These are phyloP conservation scores for Trematomus bernacchii DNA, from an alignment of 2,797 vertebrate genomes.

Conservation along the genomic window DNA sequence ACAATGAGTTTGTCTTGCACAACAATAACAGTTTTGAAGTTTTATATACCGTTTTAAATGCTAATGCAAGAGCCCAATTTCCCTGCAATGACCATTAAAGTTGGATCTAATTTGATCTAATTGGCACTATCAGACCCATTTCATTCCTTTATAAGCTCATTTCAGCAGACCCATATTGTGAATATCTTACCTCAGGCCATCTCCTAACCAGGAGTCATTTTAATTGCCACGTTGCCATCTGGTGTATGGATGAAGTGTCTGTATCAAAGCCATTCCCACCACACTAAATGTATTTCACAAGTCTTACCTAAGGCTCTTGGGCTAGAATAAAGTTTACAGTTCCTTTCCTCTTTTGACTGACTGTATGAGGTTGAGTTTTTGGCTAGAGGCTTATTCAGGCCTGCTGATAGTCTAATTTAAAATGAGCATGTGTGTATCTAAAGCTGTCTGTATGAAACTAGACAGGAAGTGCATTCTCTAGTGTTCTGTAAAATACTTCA, in stretches of 20 bases:
- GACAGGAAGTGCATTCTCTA: not conserved
- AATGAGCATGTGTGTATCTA: not conserved
- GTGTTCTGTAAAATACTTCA: not conserved
- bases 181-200: slow-evolving; percentile 54
- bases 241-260: slow-evolving; percentile 41
- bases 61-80: slow-evolving; percentile 34
- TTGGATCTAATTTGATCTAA: slow-evolving; percentile 59
- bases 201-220: slow-evolving; percentile 44
- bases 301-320: slow-evolving; percentile 41
- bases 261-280: slow-evolving; percentile 30
- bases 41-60: slow-evolving; percentile 34
- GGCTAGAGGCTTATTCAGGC: slow-evolving; percentile 4
- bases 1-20: not conserved
- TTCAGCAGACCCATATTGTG: slow-evolving; percentile 39
- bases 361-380: not conserved
- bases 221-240: slow-evolving; percentile 65
- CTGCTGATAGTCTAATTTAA: not conserved
- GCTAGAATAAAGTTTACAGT: slow-evolving; percentile 9
- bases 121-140: slow-evolving; percentile 46
- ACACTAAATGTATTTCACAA: slow-evolving; percentile 22
- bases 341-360: slow-evolving; percentile 3
- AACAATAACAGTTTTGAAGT: slow-evolving; percentile 30
- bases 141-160: slow-evolving; percentile 53
- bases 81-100: slow-evolving; percentile 45
- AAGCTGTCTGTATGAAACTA: not conserved